A percentile compares a stretch with the other conserved stretches of the same genome.
These are phyloP conservation scores for Phyllostomus discolor DNA, from an alignment of 2,113 vertebrate species.

Conservation along the genomic window DNA sequence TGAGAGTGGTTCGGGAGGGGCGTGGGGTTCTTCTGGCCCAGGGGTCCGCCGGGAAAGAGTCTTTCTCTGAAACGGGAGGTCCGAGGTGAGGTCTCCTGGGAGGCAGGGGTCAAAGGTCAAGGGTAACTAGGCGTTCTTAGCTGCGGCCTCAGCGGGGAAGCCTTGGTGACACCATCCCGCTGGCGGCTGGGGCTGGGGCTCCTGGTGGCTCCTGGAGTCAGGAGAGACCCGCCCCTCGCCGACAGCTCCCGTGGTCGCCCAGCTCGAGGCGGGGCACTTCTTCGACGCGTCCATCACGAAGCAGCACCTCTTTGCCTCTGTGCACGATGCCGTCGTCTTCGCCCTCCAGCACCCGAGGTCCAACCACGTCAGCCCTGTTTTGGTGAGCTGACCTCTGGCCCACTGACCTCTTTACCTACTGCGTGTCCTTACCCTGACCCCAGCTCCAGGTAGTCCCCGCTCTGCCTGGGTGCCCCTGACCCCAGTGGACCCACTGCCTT, in stretches of 20 bases:
- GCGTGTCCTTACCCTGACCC: neutral
- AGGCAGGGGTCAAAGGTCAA: neutral
- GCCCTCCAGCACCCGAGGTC: constrained; percentile 35
- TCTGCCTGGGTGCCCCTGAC: neutral
- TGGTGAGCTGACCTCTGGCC: constrained; percentile 42
- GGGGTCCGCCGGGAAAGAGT: neutral
- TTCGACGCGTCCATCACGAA: constrained; percentile 89
- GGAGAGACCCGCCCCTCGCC: neutral
- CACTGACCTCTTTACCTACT: neutral
- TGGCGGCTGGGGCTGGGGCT: neutral
- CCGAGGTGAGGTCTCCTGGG: neutral
- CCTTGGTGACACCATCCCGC: neutral
- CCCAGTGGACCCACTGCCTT: neutral
- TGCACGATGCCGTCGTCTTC: constrained; percentile 87
- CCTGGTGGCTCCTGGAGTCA: neutral
- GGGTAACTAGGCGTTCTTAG: neutral
- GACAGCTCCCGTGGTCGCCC: constrained; percentile 79
- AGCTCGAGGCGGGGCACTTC: constrained; percentile 88
- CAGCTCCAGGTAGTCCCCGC: neutral
- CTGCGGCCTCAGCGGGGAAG: neutral
- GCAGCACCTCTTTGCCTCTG: constrained; percentile 85
- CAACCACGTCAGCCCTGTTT: neutral
- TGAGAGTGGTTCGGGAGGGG: neutral
- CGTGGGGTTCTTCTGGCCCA: neutral
- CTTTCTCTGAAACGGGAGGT: neutral